These are phyloP conservation scores for Netelia fuscicornis DNA, from an alignment of 2,888 invertebrate genomes.

Conservation along the genomic window DNA sequence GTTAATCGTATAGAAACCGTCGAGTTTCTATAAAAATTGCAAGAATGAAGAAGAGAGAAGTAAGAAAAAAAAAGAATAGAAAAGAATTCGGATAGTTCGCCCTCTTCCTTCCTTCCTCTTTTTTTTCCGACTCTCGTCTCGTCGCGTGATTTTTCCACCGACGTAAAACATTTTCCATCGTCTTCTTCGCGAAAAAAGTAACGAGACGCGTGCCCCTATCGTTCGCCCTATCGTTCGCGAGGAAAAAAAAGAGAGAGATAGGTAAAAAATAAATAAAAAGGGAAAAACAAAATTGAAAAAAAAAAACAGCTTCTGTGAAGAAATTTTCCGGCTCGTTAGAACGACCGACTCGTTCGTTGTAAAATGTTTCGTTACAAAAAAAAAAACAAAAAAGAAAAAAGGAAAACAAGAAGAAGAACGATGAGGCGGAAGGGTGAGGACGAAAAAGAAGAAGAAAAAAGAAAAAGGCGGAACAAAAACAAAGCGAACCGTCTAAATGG, in stretches of 20 bases:
- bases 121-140: too few species aligned
- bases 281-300: neutral
- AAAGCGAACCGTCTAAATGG: conserved; percentile 51
- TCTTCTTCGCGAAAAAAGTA: too few species aligned
- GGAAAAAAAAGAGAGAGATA: neutral
- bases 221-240: too few species aligned
- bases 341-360: conserved; percentile 3
- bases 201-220: too few species aligned
- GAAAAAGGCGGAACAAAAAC: conserved; percentile 28
- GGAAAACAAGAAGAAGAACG: conserved; percentile 25
- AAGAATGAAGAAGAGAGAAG: too few species aligned
- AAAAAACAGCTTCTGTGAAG: conserved; percentile 4
- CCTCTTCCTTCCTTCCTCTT: too few species aligned
- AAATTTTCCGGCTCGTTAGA: conserved; percentile 55
- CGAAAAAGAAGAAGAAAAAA: conserved; percentile 17
- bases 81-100: too few species aligned
- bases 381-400: neutral
- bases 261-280: conserved; percentile 2
- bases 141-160: too few species aligned
- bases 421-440: neutral
- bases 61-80: too few species aligned
- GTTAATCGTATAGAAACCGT: conserved; percentile 21
- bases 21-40: neutral
- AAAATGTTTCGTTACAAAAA: conserved; percentile 17
- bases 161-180: too few species aligned